These are phyloP conservation scores for Centropyge bicolor DNA, from an alignment of 2,797 vertebrate species.

Conservation along the genomic window DNA sequence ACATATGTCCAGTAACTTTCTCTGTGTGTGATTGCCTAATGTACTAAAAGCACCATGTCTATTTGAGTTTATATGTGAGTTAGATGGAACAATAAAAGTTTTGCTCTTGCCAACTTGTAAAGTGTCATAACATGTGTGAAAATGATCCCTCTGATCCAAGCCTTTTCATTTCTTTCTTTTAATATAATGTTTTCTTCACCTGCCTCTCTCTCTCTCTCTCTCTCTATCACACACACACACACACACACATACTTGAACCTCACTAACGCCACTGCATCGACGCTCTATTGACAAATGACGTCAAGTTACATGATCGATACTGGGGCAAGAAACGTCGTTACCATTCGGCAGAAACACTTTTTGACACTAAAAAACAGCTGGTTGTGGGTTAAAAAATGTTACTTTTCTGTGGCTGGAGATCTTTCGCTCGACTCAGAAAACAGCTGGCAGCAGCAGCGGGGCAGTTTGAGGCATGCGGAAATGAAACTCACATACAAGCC, in stretches of 20 bases:
- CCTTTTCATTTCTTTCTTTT: not conserved
- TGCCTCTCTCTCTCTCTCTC: slow-evolving; percentile 40
- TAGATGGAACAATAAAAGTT: not conserved
- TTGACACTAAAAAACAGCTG: not conserved
- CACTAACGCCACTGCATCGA: not conserved
- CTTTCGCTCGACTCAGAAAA: slow-evolving; percentile 15
- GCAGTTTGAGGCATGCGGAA: slow-evolving; percentile 75
- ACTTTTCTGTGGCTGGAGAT: slow-evolving; percentile 35
- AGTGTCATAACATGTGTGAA: not conserved
- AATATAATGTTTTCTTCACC: no score
- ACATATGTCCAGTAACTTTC: not conserved
- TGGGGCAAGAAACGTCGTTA: not conserved
- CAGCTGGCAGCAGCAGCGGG: slow-evolving; percentile 15
- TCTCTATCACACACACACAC: not conserved
- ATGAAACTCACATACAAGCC: slow-evolving; percentile 48
- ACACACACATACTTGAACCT: not conserved
- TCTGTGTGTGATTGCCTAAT: not conserved
- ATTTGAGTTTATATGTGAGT: not conserved
- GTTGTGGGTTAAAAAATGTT: not conserved
- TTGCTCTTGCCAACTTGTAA: not conserved
- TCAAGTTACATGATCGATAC: slow-evolving; percentile 46
- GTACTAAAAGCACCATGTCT: not conserved
- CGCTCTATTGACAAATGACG: slow-evolving; percentile 60
- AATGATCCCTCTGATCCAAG: not conserved
- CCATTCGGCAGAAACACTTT: not conserved